Percentiles rank a stretch among this genome's conserved stretches.
phyloP scores from a whole-genome alignment of 2,797 vertebrate species.

The Podarcis lilfordi region DNA sequence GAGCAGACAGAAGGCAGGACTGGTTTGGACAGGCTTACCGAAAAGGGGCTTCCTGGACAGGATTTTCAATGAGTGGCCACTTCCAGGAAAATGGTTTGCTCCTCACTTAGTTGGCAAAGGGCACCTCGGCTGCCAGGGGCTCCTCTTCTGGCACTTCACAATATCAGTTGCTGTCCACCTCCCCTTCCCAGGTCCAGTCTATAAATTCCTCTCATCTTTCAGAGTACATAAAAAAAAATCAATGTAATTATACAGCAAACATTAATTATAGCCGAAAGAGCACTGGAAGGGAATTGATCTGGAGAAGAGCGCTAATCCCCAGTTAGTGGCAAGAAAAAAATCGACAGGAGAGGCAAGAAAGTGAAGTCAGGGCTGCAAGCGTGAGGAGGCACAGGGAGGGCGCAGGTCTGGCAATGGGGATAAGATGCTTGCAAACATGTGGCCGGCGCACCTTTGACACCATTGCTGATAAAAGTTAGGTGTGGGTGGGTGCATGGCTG shows the following conservation, averaged over 20 bases:
- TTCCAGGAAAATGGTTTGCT: background rate
- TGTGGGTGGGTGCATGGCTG: too few relatives aligned
- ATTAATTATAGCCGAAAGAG: conserved; percentile 72
- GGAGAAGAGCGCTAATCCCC: conserved; percentile 35
- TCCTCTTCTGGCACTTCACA: background rate
- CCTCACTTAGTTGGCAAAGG: too few relatives aligned
- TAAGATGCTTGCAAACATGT: too few relatives aligned
- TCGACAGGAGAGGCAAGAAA: background rate
- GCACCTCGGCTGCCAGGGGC: too few relatives aligned
- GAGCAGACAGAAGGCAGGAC: too few relatives aligned
- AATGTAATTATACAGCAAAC: conserved; percentile 70
- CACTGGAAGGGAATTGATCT: conserved; percentile 63
- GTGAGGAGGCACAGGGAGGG: background rate
- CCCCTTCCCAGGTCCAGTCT: background rate
- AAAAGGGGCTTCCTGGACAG: too few relatives aligned
- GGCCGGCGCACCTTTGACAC: too few relatives aligned
- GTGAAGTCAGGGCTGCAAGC: accelerated
- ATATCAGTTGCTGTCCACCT: conserved; percentile 26
- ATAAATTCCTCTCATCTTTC: conserved; percentile 58
- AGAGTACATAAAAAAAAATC: conserved; percentile 64
- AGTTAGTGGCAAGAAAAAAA: conserved; percentile 45
- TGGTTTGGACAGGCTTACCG: too few relatives aligned
- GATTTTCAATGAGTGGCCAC: background rate
- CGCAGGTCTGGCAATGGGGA: background rate
- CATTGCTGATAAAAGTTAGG: too few relatives aligned